Evolutionary conservation across 1,140 invertebrate genomes (phyloP), one percentile per base, ranked within the genome.

Genomic region (Cotesia vestalis): DNA sequence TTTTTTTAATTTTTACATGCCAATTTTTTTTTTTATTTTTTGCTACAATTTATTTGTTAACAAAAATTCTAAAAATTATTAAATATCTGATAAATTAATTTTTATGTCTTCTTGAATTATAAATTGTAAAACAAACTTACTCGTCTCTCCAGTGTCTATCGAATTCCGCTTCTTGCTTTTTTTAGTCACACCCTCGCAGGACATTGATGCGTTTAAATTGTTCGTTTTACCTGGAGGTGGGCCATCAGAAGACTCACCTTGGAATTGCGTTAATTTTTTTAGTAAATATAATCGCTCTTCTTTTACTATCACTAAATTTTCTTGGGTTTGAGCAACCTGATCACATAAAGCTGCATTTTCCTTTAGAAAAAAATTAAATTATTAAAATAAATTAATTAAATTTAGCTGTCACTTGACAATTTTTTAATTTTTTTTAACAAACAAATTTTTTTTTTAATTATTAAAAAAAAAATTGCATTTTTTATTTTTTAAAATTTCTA

Each of bases 291-390:
- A 89, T 75, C 93, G 87, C 83, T 94, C 93, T 84, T 94, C 93
- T 81, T 92, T 93, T 1, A 91, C 90, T 73, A 91, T 87, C 59
- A 92, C 84, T 55, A 94, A 90, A 84, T 92, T 93, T 78, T 93
- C 92, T 86, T 95, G 93, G 73, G 92, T 89, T 82, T 90, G 88
- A 8, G 92, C 89, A 52, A 94, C 91, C 89, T 94, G 92, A 89
- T 95, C 93, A 84, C 93, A 94, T 8, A 94, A 77, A 14, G 93
- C 91, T 74, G 93, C 92, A 90, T 94, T 94, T 87, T 94, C 91
- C 93, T 94, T 76, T 17, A 85, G 82, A 75, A 73, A n/a, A 60
- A 60, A 60, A 57, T 66, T 71, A 67, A 67, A 72, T 77, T 77
- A 57, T 64, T 73, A 59, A 51, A 69, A 20, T 69, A 34, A 52